A percentile compares a stretch with the other conserved stretches of the same genome.
These are phyloP conservation scores for Tautogolabrus adspersus DNA, from an alignment of 2,113 vertebrate genomes.

Conservation along the genomic window DNA sequence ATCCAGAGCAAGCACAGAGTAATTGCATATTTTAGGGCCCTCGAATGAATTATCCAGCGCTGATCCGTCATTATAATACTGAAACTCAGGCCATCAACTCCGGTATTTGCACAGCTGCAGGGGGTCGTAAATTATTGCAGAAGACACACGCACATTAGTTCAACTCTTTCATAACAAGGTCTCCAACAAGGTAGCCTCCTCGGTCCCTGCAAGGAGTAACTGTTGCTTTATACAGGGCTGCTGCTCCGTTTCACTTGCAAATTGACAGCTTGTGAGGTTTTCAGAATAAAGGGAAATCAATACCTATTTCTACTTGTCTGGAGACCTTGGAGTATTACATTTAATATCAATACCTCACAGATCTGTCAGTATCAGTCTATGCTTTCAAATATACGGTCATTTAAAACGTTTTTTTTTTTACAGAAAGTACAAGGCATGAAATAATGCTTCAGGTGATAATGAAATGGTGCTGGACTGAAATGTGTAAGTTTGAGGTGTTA, in stretches of 20 bases:
- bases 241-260: background rate
- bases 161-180: constrained; percentile 65
- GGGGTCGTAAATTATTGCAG: constrained; percentile 68
- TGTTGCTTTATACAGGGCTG: background rate
- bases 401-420: too few species aligned
- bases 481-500: too few species aligned
- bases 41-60: constrained; percentile 75
- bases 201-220: background rate
- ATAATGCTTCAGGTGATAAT: too few species aligned
- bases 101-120: constrained; percentile 78
- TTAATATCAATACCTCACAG: too few species aligned
- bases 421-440: too few species aligned
- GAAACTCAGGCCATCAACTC: constrained; percentile 50
- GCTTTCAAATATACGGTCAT: too few species aligned
- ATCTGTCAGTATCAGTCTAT: too few species aligned
- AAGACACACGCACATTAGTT: constrained; percentile 62
- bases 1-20: constrained; percentile 67
- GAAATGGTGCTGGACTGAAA: too few species aligned
- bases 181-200: constrained; percentile 50
- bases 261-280: background rate
- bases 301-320: background rate
- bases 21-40: constrained; percentile 78
- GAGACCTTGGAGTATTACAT: background rate
- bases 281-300: background rate
- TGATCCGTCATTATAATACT: constrained; percentile 65